Evolutionary conservation across 2,113 vertebrate species (phyloP).

Genomic region (Sturnus vulgaris): DNA sequence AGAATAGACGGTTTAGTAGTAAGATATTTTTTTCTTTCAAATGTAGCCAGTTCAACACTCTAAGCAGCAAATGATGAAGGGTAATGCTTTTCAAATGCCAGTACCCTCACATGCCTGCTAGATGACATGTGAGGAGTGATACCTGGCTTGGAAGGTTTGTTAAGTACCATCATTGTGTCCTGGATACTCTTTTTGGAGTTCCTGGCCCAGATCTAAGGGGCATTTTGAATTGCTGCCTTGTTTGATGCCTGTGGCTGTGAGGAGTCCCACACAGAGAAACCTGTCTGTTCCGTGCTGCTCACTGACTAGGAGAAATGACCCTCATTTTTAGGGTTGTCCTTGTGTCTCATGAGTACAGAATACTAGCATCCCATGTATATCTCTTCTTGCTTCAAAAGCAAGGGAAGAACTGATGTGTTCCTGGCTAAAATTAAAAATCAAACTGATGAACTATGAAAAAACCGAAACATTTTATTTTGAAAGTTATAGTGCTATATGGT

Average conservation of each 20-base stretch:
- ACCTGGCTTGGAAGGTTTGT: background rate
- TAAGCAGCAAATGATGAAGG: background rate
- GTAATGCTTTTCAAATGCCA: background rate
- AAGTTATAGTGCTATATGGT: background rate
- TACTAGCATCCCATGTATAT: background rate
- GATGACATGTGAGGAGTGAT: background rate
- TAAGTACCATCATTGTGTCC: background rate
- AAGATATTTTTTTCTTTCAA: background rate
- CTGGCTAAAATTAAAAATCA: background rate
- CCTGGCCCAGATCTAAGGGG: background rate
- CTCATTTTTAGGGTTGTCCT: background rate
- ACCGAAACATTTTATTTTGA: background rate
- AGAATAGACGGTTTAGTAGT: background rate
- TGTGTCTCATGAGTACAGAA: background rate
- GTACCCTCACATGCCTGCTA: background rate
- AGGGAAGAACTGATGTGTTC: background rate
- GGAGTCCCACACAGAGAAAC: rapidly evolving
- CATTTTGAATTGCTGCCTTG: background rate
- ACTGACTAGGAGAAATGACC: background rate
- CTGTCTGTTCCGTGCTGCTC: background rate
- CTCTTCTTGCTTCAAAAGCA: background rate
- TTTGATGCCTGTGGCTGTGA: background rate
- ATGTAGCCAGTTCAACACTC: background rate
- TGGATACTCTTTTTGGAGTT: background rate
- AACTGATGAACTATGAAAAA: background rate